A percentile compares a stretch with the other conserved stretches of the same genome.
Evolutionary conservation across 2,797 vertebrate genomes (phyloP).

Genomic region (Novumbra hubbsi): DNA sequence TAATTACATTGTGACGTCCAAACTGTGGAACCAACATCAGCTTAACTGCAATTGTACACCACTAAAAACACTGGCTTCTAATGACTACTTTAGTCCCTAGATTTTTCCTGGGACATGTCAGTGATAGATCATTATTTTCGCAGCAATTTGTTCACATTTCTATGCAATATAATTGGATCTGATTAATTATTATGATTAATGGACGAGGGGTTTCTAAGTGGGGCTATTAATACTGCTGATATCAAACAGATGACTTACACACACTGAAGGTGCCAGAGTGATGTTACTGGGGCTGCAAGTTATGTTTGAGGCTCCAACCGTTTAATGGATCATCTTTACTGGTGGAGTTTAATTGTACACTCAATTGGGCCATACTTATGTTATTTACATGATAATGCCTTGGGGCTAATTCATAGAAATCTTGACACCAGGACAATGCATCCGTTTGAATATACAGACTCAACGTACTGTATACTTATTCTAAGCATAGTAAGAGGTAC

Average conservation of each 20-base stretch:
- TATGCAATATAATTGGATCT: constrained; percentile 99
- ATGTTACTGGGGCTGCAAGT: constrained; percentile 68
- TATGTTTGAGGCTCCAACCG: constrained; percentile 61
- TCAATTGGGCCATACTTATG: neutral
- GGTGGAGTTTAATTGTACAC: constrained; percentile 5
- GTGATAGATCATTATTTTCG: constrained; percentile 99
- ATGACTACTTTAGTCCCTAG: constrained; percentile 96
- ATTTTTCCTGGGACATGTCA: constrained; percentile 87
- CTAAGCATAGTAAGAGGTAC: no score
- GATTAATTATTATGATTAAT: constrained; percentile 99
- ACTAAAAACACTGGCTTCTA: constrained; percentile 91
- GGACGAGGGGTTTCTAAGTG: constrained; percentile 84
- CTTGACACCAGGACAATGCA: neutral
- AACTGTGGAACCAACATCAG: constrained; percentile 83
- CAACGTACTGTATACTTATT: neutral
- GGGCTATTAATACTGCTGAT: constrained; percentile 89
- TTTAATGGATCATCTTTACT: constrained; percentile 49
- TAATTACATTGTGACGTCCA: constrained; percentile 96
- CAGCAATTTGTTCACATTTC: constrained; percentile 99
- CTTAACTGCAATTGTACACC: constrained; percentile 75
- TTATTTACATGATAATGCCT: neutral
- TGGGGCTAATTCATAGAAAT: neutral
- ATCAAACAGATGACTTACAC: constrained; percentile 84
- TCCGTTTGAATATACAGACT: neutral
- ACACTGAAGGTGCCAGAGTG: constrained; percentile 83